Evolutionary conservation across 2,888 invertebrate species (phyloP), one percentile per base, ranked within the genome.

Genomic region (Chirona hameri): DNA sequence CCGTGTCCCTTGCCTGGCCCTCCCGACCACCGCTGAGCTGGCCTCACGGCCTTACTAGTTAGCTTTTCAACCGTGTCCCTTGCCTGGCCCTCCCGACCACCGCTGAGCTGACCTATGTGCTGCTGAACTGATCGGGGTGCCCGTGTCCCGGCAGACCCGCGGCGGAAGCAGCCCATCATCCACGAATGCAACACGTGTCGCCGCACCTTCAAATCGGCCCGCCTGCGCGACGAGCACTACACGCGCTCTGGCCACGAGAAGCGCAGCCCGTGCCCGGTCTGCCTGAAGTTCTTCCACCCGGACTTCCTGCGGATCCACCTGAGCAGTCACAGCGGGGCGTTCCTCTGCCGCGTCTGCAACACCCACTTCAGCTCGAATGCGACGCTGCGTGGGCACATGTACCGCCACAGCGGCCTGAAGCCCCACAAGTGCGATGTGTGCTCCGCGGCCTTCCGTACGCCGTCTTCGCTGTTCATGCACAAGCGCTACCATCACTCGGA

Each of bases 381-480:
- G 27, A 80, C 80, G 14, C 80, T 80, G 27, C 15, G 15, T 1
- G 48, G 52, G 18, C 80, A 80, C 80, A 80, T 80, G 80, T 29
- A 80, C 80, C 52, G 52, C 27, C 80, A 80, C 80, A 80, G 80
- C 80, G 80, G 80, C 18, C 4, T 21, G 7, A 80, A 55, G 80
- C 80, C 80, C 27, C 29, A 29, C 80, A 52, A 52, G 27, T 80
- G 80, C 18, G 48, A 48, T 15, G 27, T 39, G 15, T 80, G 80
- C 18, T 0, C 27, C 5, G 27, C 10, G 27, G 80, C 52, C 27
- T 80, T 80, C 80, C 80, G 80, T 18, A 52, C 52, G 27, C 80
- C 80, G 27, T 80, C 80, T 5, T 29, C 80, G 18, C 80, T 80
- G n/a, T 80, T 80, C 52, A 80, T 80, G 80, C 80, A 80, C 52